Evolutionary conservation across 2,888 invertebrate species (phyloP), one percentile per base, ranked within the genome.

Genomic region (Tachina grossa): DNA sequence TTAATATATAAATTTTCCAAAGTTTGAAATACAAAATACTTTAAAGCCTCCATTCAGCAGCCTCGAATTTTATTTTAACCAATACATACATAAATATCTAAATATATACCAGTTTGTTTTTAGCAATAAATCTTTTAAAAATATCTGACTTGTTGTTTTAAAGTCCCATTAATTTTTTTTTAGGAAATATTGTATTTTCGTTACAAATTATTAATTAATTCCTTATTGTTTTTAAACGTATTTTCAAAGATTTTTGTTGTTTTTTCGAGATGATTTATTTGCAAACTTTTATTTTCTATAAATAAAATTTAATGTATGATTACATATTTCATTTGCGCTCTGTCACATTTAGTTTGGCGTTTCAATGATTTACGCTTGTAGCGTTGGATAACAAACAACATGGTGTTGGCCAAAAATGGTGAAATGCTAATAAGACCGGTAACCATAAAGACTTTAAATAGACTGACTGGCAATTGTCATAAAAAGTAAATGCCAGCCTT

Each of bases 341-440:
- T 69, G 81, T 65, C 81, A 72, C 65, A 68, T 76, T 71, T 65
- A 45, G 49, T 69, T 47, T 61, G 68, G 61, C 78, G 63, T 72
- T 80, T 80, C 45, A 80, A 76, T 78, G 82, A 81, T 82, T 81
- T 85, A 85, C 85, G 82, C 74, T 78, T 74, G 81, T 72, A 77
- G 77, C 55, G 61, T 51, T 65, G 47, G 22, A 14, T 43, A 69
- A 53, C 43, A 69, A 45, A 14, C 51, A 69, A 61, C 51, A 53
- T 31, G 61, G 61, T 76, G 74, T 75, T 78, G 74, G 79, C 85
- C 85, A 85, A 85, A 83, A 65, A 83, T 80, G 85, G 85, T 47
- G 53, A 76, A 83, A 83, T 85, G 83, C 79, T 85, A 85, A 85
- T 85, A 68, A 76, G 83, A 83, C 85, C 76, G 79, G 79, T 85